Conservation (phyloP, 2,113 vertebrate species). For the Scolopax mira region DNA sequence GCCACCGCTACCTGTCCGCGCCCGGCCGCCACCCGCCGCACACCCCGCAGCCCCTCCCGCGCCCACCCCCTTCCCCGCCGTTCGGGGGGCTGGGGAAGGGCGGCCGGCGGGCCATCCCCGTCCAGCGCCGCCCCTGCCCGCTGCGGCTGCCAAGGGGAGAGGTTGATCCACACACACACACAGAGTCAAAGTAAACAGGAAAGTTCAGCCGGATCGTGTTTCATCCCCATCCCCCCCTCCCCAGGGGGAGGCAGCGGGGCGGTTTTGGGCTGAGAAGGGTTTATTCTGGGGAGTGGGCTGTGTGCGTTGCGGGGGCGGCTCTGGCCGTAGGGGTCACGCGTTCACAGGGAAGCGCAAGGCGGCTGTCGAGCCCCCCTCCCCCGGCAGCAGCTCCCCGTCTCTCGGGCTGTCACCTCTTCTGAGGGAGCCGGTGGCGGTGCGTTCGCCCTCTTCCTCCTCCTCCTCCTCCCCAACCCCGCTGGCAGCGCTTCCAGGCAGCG, state of each 20-base stretch:
- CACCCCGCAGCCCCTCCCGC: neutral
- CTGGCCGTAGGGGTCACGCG: neutral
- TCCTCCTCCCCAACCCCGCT: neutral
- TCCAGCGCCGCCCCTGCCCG: neutral
- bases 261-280: accelerated
- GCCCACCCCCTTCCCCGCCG: neutral
- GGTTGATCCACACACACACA: neutral
- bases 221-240: neutral
- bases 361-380: no score
- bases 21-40: no score
- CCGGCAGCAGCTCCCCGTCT: neutral
- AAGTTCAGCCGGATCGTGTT: constrained; percentile 3
- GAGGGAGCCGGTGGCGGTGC: neutral
- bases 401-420: neutral
- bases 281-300: neutral
- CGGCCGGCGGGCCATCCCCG: neutral
- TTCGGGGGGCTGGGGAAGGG: neutral
- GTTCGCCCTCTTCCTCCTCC: neutral
- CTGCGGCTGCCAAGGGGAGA: neutral
- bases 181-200: neutral
- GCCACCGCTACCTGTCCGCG: neutral
- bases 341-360: neutral
- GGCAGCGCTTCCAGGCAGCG: constrained; percentile 18
- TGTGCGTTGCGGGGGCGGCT: neutral
- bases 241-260: neutral